Evolutionary conservation across 2,797 vertebrate species (phyloP).

Genomic region (Echiichthys vipera): DNA sequence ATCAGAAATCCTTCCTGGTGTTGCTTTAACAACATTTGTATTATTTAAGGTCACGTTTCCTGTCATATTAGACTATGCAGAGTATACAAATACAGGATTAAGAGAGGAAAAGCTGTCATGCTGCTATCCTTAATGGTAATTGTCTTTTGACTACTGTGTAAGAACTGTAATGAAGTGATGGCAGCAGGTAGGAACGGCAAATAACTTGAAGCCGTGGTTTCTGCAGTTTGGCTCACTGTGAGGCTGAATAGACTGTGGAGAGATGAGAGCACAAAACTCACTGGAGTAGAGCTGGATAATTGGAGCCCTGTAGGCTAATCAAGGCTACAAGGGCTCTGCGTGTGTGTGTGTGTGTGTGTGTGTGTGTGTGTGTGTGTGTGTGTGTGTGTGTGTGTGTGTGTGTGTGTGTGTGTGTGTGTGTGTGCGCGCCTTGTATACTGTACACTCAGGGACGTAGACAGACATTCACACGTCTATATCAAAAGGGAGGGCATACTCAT

Average conservation of each 20-base stretch:
- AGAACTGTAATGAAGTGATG: constrained; percentile 34
- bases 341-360: constrained; percentile 24
- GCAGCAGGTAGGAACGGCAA: constrained; percentile 35
- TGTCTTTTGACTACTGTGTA: constrained; percentile 10
- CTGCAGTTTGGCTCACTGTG: constrained; percentile 44
- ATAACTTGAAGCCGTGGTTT: constrained; percentile 41
- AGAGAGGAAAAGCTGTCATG: not conserved
- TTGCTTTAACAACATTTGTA: constrained; percentile 4
- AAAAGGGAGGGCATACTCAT: not conserved
- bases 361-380: constrained; percentile 14
- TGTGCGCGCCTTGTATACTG: constrained; percentile 1
- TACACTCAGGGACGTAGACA: constrained; percentile 17
- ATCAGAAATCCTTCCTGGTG: not conserved
- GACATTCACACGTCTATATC: not conserved
- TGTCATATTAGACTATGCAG: not conserved
- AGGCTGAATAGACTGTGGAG: constrained; percentile 38
- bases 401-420: constrained; percentile 3
- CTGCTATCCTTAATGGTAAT: constrained; percentile 24
- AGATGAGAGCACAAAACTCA: constrained; percentile 48
- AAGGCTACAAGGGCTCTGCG: constrained; percentile 33
- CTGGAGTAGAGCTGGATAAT: constrained; percentile 70
- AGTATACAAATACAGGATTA: not conserved
- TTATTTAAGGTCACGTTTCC: constrained; percentile 16
- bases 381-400: not conserved
- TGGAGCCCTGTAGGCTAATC: constrained; percentile 60